Base-by-base conservation (phyloP, 2,888 invertebrate species). In the Latrodectus elegans region DNA sequence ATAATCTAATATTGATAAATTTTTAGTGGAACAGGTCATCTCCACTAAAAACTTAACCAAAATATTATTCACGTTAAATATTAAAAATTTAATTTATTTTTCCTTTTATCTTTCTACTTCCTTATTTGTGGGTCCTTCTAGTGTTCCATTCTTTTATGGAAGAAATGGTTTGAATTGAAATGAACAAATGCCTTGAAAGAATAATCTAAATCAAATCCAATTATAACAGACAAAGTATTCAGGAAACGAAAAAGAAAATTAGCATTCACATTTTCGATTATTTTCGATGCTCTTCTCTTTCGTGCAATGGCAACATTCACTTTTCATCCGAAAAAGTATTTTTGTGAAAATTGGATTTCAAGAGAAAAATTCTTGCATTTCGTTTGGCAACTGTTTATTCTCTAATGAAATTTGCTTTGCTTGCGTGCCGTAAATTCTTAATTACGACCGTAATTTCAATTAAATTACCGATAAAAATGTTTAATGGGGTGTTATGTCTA, bases 401-500 rank as follows among this genome's bases (percentile, higher is more conserved):
- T 15, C n/a, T 60, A 60, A 60, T 60, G 12, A 60, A 60, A 60
- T 60, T 60, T 15, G 60, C n/a, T 60, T 11, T 11, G 12, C n/a
- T 60, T 60, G n/a, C 60, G 60, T 60, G 60, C 12, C 12, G n/a
- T 60, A 60, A 60, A 60, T 60, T 60, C n/a, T 60, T 60, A 60
- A 60, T 60, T 60, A 11, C 12, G 60, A 15, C 68, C 52, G 67
- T 68, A 77, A 53, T 77, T 77, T 77, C 55, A 77, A 65, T 75
- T 77, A 77, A 67, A 68, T 22, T 26, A 12, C 26, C 11, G 11
- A 22, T 17, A 68, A 68, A 77, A 67, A 71, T 71, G 71, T 51
- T 51, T 12, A n/a, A 49, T 71, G 26, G 71, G 14, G 49, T 49
- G 71, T 49, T 60, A 60, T n/a, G 60, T 60, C n/a, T 60, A 12